phyloP scores from a whole-genome alignment of 1,140 invertebrate genomes.

The Achatina immaculata region DNA sequence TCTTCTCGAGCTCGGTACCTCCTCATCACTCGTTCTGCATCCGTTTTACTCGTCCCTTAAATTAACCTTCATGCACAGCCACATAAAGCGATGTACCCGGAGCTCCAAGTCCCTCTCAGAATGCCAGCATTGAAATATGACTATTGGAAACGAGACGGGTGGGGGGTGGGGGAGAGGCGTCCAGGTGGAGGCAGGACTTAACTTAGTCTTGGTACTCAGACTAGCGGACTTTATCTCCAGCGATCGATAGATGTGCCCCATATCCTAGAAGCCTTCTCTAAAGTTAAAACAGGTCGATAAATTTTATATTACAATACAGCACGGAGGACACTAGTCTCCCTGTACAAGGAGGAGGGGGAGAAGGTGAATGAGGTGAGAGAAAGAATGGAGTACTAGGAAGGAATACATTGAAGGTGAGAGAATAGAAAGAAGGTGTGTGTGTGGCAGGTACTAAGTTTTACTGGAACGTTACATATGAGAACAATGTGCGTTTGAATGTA shows the following conservation, averaged over 20 bases:
- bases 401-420: background rate
- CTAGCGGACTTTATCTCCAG: background rate
- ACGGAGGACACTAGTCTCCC: background rate
- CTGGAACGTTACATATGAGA: too few species aligned
- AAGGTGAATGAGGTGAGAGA: too few species aligned
- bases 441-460: background rate
- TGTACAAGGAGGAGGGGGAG: background rate
- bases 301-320: conserved; percentile 20
- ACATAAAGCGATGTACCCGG: background rate
- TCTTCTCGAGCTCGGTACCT: too few species aligned
- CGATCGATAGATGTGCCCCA: conserved; percentile 15
- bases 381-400: too few species aligned
- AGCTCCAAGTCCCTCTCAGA: background rate
- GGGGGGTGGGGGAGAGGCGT: background rate
- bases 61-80: too few species aligned
- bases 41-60: too few species aligned
- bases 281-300: conserved; percentile 17
- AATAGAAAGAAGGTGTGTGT: background rate
- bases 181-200: background rate
- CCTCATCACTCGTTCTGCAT: too few species aligned
- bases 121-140: background rate
- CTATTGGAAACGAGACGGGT: background rate
- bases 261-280: background rate
- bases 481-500: too few species aligned
- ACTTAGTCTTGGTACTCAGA: conserved; percentile 7